phyloP scores from a whole-genome alignment of 1,140 invertebrate genomes.

The Atopsyche davidsoni region DNA sequence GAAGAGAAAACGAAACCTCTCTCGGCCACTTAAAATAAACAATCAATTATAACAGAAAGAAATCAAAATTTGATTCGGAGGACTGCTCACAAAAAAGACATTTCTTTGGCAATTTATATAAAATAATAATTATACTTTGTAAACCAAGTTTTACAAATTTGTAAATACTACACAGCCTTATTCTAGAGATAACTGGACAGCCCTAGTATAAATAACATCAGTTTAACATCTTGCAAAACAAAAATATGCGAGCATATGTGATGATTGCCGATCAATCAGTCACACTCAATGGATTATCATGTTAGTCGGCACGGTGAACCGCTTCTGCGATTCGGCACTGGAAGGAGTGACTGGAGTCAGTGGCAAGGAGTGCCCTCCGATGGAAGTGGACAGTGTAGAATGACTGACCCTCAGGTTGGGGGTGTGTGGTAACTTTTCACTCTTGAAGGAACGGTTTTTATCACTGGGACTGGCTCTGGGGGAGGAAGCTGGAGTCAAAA shows the following conservation, averaged over 20 bases:
- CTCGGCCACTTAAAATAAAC: too few species aligned
- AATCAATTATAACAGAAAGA: too few species aligned
- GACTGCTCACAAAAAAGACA: neutral
- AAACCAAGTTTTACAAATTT: neutral
- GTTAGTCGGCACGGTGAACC: slow-evolving; percentile 18
- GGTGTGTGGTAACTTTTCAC: slow-evolving; percentile 2
- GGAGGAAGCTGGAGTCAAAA: slow-evolving; percentile 25
- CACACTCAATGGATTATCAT: slow-evolving; percentile 27
- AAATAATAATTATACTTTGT: neutral
- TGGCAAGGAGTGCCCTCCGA: slow-evolving; percentile 26
- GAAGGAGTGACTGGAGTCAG: slow-evolving; percentile 28
- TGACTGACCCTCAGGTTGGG: slow-evolving; percentile 4
- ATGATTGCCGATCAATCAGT: slow-evolving; percentile 33
- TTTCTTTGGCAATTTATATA: neutral
- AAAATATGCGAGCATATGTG: slow-evolving; percentile 24
- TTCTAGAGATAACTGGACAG: too few species aligned
- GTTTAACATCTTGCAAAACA: neutral
- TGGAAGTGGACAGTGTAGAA: slow-evolving; percentile 3
- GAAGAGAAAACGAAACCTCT: too few species aligned
- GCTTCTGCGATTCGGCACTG: slow-evolving; percentile 25
- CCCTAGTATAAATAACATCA: too few species aligned
- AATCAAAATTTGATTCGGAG: too few species aligned
- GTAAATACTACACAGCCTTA: too few species aligned
- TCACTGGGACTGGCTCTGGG: slow-evolving; percentile 13
- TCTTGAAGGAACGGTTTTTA: slow-evolving; percentile 4